phyloP scores from a whole-genome alignment of 2,888 invertebrate genomes.

The Cephus nigrinus region DNA sequence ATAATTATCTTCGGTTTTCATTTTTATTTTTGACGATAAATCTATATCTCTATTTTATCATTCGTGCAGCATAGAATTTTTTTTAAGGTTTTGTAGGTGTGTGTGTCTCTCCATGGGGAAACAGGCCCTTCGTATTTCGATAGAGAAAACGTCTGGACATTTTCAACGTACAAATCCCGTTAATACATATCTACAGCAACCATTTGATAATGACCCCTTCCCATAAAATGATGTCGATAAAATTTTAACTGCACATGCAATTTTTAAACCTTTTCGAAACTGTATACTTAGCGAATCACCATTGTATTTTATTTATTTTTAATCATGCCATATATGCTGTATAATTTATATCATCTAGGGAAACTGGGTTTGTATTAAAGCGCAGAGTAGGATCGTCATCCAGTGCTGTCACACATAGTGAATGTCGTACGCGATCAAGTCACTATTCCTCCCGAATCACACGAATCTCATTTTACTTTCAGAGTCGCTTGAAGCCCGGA shows the following conservation, averaged over 20 bases:
- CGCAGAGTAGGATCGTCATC: conserved; percentile 57
- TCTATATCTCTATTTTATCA: not conserved
- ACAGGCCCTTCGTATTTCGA: not conserved
- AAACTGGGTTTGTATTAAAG: conserved; percentile 58
- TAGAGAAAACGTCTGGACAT: not conserved
- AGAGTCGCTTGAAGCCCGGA: conserved; percentile 98
- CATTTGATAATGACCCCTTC: not conserved
- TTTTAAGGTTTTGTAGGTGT: not conserved
- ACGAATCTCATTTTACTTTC: conserved; percentile 59
- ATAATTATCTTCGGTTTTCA: not conserved
- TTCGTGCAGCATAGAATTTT: not conserved
- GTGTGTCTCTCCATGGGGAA: not conserved
- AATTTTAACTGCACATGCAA: not conserved
- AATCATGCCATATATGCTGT: conserved; percentile 55
- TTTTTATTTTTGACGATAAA: not conserved
- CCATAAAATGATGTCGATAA: not conserved
- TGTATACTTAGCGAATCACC: conserved; percentile 34
- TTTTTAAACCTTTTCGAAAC: not conserved
- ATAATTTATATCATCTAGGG: conserved; percentile 57
- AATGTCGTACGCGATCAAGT: conserved; percentile 41
- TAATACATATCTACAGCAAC: not conserved
- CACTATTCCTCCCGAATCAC: conserved; percentile 47
- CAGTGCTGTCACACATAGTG: conserved; percentile 51
- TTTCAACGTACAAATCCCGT: not conserved
- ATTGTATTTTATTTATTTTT: conserved; percentile 60